Percentiles rank a stretch among this genome's conserved stretches.
Evolutionary conservation across 1,140 invertebrate genomes (phyloP).

Genomic region (Cydia fagiglandana): DNA sequence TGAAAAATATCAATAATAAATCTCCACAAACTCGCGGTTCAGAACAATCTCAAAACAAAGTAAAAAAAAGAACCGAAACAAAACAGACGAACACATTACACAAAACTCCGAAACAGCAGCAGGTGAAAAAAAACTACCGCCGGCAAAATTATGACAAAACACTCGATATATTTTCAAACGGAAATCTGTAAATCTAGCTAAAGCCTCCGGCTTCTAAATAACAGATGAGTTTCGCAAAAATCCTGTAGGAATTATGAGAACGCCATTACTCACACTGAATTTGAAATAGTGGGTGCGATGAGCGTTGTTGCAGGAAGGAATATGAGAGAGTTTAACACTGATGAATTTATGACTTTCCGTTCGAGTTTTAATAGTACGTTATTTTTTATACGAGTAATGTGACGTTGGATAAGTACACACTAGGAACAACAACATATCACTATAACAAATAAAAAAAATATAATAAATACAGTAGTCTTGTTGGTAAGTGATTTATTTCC

Average conservation of each 20-base stretch:
- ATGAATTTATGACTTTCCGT: conserved; percentile 20
- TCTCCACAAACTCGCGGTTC: not conserved
- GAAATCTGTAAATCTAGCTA: conserved; percentile 58
- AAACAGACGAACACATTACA: not conserved
- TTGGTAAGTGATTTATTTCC: too few species aligned
- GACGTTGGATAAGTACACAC: not conserved
- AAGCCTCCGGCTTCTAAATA: conserved; percentile 56
- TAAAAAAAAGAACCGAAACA: not conserved
- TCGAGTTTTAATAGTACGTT: not conserved
- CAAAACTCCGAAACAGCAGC: not conserved
- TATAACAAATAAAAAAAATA: too few species aligned
- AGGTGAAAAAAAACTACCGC: conserved; percentile 4
- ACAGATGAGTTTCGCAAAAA: conserved; percentile 56
- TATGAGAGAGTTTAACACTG: conserved; percentile 3
- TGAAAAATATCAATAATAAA: not conserved
- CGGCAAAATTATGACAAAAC: conserved; percentile 25
- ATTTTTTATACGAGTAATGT: not conserved
- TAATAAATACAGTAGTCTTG: too few species aligned
- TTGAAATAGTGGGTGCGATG: conserved; percentile 48
- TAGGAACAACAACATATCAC: not conserved
- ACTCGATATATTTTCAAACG: conserved; percentile 37
- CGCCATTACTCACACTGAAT: conserved; percentile 51
- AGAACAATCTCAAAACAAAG: not conserved
- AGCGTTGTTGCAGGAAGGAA: conserved; percentile 35
- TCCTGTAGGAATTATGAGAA: conserved; percentile 59